These are phyloP conservation scores for Lutjanus erythropterus DNA, from an alignment of 2,113 vertebrate genomes.

Conservation along the genomic window DNA sequence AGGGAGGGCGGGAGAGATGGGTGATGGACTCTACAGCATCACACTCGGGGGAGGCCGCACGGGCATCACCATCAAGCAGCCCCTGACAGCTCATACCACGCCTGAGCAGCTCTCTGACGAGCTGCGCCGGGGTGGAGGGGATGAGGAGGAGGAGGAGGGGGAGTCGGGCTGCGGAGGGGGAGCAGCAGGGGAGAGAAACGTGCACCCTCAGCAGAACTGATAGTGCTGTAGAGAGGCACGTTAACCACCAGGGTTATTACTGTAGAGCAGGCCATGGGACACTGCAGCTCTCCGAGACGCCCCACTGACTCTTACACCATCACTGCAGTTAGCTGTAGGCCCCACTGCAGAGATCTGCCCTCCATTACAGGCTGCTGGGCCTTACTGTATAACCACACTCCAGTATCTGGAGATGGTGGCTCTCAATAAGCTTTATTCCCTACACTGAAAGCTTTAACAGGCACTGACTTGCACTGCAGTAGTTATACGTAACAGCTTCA, in stretches of 20 bases:
- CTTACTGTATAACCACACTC: slow-evolving; percentile 26
- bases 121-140: slow-evolving; percentile 53
- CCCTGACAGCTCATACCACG: slow-evolving; percentile 88
- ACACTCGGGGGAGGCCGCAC: slow-evolving; percentile 71
- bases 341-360: slow-evolving; percentile 69
- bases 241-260: slow-evolving; percentile 82
- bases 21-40: slow-evolving; percentile 77
- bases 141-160: neutral
- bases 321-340: slow-evolving; percentile 74
- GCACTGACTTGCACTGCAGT: neutral
- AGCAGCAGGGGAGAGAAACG: slow-evolving; percentile 57
- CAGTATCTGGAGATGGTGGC: neutral
- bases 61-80: slow-evolving; percentile 83
- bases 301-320: slow-evolving; percentile 73
- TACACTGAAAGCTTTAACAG: neutral
- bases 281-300: slow-evolving; percentile 77
- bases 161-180: slow-evolving; percentile 22
- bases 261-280: slow-evolving; percentile 80
- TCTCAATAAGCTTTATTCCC: slow-evolving; percentile 6
- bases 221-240: slow-evolving; percentile 75
- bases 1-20: slow-evolving; percentile 49
- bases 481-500: neutral
- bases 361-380: slow-evolving; percentile 55
- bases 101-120: slow-evolving; percentile 82
- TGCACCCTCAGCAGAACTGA: slow-evolving; percentile 83